phyloP scores from a whole-genome alignment of 1,140 invertebrate genomes.

The Drosophila subpulchrella region DNA sequence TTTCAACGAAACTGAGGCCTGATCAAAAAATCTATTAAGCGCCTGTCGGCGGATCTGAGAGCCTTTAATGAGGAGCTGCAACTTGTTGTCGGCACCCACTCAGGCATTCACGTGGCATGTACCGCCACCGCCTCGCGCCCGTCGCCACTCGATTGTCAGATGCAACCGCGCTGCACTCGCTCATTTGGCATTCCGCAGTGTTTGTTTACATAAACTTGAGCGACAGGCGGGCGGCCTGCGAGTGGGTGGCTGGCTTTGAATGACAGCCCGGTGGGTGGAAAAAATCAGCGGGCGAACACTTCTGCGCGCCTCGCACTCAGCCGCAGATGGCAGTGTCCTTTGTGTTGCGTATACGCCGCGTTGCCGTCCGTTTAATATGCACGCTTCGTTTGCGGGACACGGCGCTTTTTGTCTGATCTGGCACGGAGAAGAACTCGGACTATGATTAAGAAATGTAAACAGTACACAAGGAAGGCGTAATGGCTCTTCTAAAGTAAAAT shows the following conservation, averaged over 20 bases:
- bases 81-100: conserved; percentile 55
- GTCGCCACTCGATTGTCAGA: conserved; percentile 26
- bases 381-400: conserved; percentile 24
- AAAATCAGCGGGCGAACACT: conserved; percentile 20
- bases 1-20: neutral
- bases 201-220: conserved; percentile 68
- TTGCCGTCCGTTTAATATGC: conserved; percentile 58
- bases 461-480: conserved; percentile 9
- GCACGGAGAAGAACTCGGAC: neutral
- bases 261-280: conserved; percentile 2
- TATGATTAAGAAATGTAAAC: conserved; percentile 16
- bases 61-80: conserved; percentile 64
- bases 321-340: conserved; percentile 14
- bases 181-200: conserved; percentile 56
- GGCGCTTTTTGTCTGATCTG: neutral
- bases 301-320: conserved; percentile 14
- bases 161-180: conserved; percentile 52
- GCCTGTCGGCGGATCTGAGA: conserved; percentile 20
- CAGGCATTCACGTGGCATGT: conserved; percentile 34
- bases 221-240: conserved; percentile 5
- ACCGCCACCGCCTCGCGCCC: neutral
- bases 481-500: neutral
- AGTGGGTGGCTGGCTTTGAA: neutral
- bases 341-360: conserved; percentile 27
- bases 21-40: conserved; percentile 15